Evolutionary conservation across 2,797 vertebrate species (phyloP).

Genomic region (Sparidentex hasta): DNA sequence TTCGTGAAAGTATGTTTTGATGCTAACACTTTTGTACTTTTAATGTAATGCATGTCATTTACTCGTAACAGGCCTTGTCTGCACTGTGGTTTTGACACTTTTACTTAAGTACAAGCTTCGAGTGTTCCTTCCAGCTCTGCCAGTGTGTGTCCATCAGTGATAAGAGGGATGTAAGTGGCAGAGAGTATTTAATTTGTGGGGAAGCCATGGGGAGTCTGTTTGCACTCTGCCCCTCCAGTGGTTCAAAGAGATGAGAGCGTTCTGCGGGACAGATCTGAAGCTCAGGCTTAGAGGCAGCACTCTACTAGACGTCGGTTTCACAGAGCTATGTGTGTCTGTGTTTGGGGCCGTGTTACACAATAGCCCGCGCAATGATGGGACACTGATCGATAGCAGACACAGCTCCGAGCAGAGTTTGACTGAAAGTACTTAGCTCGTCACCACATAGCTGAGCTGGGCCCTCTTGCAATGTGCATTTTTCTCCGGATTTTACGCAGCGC

Average conservation of each 20-base stretch:
- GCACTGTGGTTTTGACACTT: no score
- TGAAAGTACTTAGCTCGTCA: conserved; percentile 49
- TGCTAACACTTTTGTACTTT: no score
- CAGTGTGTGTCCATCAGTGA: conserved; percentile 28
- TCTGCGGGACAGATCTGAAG: conserved; percentile 55
- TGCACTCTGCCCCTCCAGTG: conserved; percentile 44
- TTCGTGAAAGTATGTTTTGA: no score
- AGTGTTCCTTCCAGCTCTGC: no score
- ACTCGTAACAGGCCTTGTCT: no score
- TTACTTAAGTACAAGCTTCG: no score
- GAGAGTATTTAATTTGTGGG: conserved; percentile 51
- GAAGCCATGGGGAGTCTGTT: conserved; percentile 51
- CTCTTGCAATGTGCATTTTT: conserved; percentile 41
- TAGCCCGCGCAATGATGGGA: conserved; percentile 60
- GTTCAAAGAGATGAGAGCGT: conserved; percentile 42
- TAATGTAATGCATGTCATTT: no score
- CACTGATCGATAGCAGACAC: conserved; percentile 79
- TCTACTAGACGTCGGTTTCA: conserved; percentile 52
- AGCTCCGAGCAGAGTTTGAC: conserved; percentile 51
- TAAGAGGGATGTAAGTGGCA: conserved; percentile 35
- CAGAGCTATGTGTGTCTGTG: conserved; percentile 38
- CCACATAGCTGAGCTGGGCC: conserved; percentile 42
- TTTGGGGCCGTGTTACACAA: conserved; percentile 60
- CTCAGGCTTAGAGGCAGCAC: conserved; percentile 35
- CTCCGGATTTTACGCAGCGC: conserved; percentile 48